phyloP scores from a whole-genome alignment of 2,113 vertebrate genomes.

The Hippotragus niger region DNA sequence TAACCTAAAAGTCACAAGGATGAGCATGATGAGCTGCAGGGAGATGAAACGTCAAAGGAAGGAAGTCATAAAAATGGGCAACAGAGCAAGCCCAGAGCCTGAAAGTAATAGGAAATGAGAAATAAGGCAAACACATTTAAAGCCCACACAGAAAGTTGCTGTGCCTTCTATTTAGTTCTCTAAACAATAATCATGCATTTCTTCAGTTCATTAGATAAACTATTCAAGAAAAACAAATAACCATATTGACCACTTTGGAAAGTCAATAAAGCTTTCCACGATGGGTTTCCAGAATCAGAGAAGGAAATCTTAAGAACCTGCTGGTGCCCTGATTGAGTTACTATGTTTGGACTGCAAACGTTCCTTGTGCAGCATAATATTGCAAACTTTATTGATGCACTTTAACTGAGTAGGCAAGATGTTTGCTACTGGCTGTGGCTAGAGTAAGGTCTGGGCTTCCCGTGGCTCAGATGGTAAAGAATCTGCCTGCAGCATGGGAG shows the following conservation, averaged over 20 bases:
- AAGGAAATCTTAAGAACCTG: background rate
- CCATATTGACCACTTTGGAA: background rate
- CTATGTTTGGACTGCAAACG: background rate
- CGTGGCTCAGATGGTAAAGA: background rate
- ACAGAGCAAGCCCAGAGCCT: background rate
- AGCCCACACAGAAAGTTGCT: background rate
- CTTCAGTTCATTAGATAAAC: conserved; percentile 35
- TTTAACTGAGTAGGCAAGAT: background rate
- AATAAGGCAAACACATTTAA: background rate
- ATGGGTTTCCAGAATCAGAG: background rate
- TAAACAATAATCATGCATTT: conserved; percentile 14
- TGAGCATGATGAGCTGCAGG: background rate
- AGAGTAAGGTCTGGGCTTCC: background rate
- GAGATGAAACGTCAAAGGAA: background rate
- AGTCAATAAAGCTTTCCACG: background rate
- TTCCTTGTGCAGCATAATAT: background rate
- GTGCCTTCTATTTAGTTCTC: background rate
- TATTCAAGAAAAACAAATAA: background rate
- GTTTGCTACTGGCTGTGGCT: background rate
- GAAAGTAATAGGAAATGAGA: conserved; percentile 20
- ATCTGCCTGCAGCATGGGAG: background rate
- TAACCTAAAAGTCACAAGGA: background rate
- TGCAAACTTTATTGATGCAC: background rate
- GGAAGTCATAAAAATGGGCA: background rate
- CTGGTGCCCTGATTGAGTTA: background rate